Base-by-base conservation (phyloP, 2,888 invertebrate species). In the Phengaris alcon region DNA sequence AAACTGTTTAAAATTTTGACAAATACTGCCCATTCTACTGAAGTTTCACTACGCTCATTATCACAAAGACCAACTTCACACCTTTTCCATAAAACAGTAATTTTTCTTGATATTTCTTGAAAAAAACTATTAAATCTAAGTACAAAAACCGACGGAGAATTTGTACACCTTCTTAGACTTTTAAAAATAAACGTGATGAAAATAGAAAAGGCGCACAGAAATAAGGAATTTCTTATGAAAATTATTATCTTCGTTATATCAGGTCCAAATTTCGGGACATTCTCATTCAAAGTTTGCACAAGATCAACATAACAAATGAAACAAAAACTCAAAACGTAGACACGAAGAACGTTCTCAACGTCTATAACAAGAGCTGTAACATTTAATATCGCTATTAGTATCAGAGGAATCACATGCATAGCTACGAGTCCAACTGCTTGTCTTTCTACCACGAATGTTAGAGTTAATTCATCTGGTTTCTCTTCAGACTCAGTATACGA, bases 391-490 rank as follows among this genome's bases (percentile, higher is more conserved):
- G n/a, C 55, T 57, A 57, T 15, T 13, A 57, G 6, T 57, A 57
- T 57, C 8, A 57, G n/a, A 8, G 55, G 55, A 57, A 57, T n/a
- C 8, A 57, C 15, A n/a, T n/a, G n/a, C n/a, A 57, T 15, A 57
- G n/a, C 55, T 57, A 13, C 55, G 7, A 57, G 15, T 5, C 55
- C 55, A n/a, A n/a, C 55, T 2, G 55, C 55, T 57, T n/a, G 3
- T 57, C 46, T 68, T 3, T 68, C 7, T 13, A 68, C 44, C 68
- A 68, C 35, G 5, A 68, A 68, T 68, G 10, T 46, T 44, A 68
- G 44, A 44, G 68, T 46, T 68, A 68, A 6, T 46, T 68, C n/a
- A n/a, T 35, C 68, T 68, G 68, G 68, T 44, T 68, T 44, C 6
- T 46, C 46, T n/a, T 44, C n/a, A 46, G n/a, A 68, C 44, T 35